Base-by-base conservation (phyloP, 1,140 invertebrate genomes). In the Sweltsa coloradensis region DNA sequence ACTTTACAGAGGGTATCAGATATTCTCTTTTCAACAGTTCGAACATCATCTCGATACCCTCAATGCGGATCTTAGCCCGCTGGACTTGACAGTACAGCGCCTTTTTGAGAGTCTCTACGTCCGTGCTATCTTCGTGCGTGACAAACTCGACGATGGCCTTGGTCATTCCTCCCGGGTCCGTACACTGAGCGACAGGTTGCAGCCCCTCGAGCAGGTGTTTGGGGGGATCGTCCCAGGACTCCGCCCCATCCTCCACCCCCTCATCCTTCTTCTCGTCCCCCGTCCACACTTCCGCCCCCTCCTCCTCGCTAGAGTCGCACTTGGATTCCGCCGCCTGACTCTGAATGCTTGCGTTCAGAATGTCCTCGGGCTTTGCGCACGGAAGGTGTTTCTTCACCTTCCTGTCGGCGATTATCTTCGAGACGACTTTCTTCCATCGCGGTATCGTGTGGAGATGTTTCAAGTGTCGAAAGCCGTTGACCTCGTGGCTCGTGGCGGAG, bases 41-140 rank as follows among this genome's bases (percentile, higher is more conserved):
- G 40, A 79, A 64, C 48, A 91, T 80, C 60, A 81, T 77, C 46
- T 76, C 68, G 2, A 87, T 69, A 0, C 88, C 88, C 55, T 78
- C 71, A 47, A 84, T 75, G 9, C 87, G 68, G 31, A 82, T 67
- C 56, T 83, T 77, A 1, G 78, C 84, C 41, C 86, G 68, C 53
- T 85, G 67, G 19, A 73, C 76, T 70, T 93, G 89, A 60, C 82
- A 85, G 61, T 89, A 90, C 71, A 95, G 81, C 5, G 89, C 89
- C 56, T 86, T 76, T 21, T 88, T 71, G 24, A 94, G 63, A 6
- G 81, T 82, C 61, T 94, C 89, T 42, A 93, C 82, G 66, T 92
- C 88, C 55, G 83, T 80, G 0, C 76, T 70, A 54, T 79, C 78
- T 61, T 91, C 86, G 51, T 82, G 79, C 56, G 84, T 75, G 1